Evolutionary conservation across 2,888 invertebrate genomes (phyloP), one percentile per base, ranked within the genome.

Genomic region (Barypeithes pellucidus): DNA sequence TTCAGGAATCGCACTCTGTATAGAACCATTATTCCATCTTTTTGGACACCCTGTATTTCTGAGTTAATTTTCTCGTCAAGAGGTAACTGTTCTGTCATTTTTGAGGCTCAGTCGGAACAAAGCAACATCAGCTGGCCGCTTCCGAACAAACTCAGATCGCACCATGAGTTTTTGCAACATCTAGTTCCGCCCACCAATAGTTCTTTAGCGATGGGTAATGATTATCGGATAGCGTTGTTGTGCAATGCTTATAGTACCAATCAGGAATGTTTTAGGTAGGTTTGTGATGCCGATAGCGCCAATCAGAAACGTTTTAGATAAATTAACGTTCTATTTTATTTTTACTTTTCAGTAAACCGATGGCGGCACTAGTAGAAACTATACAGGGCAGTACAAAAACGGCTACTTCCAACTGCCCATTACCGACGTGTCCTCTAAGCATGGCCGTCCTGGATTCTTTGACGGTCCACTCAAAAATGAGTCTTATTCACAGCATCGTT

Each of bases 211-310:
- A 93, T 94, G 91, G 94, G 94, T 0, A 91, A 93, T 39, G 98
- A 98, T 86, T 98, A 93, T 84, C 91, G 95, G 73, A 95, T 98
- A 78, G 95, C 97, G 0, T 88, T 98, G 33, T 89, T 98, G 0
- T 97, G 98, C 85, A 98, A 98, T 87, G 97, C 98, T 0, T 98
- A 95, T 82, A 96, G 96, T 0, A 98, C 97, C 0, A 97, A 96
- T 86, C 93, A 95, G 82, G 97, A 97, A 79, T 94, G 92, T 83
- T 97, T 78, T 59, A 78, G 76, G 78, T 79, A 47, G 47, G 72
- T 75, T 12, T 97, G 98, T 85, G 98, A 98, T 87, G 97, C 98
- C 0, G 98, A 95, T 82, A 96, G 96, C 0, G 98, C 97, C 0
- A 97, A 96, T 86, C 93, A 95, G 82, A 97, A 97, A 79, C 94